Conservation (phyloP, 1,140 invertebrate genomes). For the Lordiphosa mommai region DNA sequence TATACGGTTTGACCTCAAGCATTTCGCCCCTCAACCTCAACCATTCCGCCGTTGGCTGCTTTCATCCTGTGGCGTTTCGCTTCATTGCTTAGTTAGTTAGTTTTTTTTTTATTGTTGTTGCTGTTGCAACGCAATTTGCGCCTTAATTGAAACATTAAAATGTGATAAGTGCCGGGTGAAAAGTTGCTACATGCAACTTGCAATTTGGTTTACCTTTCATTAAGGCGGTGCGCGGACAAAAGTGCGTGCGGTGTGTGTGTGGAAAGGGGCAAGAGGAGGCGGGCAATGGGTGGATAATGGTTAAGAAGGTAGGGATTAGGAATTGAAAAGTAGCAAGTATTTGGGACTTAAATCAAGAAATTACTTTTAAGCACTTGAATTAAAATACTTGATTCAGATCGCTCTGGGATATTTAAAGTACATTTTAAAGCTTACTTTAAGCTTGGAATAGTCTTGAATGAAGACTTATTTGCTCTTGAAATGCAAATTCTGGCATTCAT, state of each 20-base stretch:
- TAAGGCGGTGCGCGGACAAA: slow-evolving; percentile 6
- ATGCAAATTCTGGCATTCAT: too few species aligned
- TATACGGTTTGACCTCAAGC: slow-evolving; percentile 4
- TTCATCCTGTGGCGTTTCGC: slow-evolving; percentile 53
- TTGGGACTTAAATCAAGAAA: too few species aligned
- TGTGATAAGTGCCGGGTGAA: slow-evolving; percentile 77
- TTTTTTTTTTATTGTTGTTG: slow-evolving; percentile 24
- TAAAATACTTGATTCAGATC: too few species aligned
- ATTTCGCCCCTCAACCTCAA: neutral
- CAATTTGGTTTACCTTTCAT: slow-evolving; percentile 43
- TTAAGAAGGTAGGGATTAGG: too few species aligned
- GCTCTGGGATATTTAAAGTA: too few species aligned
- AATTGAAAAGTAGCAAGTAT: too few species aligned
- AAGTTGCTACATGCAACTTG: slow-evolving; percentile 55
- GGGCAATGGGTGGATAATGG: too few species aligned
- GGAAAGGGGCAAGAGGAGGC: too few species aligned
- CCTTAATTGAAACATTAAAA: slow-evolving; percentile 80
- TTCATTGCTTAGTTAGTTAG: slow-evolving; percentile 56
- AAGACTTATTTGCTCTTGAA: too few species aligned
- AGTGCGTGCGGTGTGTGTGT: neutral
- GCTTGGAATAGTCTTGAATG: too few species aligned
- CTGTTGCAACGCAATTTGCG: slow-evolving; percentile 66
- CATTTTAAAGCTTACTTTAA: too few species aligned
- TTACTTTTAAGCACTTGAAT: too few species aligned
- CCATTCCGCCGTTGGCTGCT: slow-evolving; percentile 21